Percentiles rank a stretch among this genome's conserved stretches.
Evolutionary conservation across 2,113 vertebrate species (phyloP).

Genomic region (Polypterus bichir): DNA sequence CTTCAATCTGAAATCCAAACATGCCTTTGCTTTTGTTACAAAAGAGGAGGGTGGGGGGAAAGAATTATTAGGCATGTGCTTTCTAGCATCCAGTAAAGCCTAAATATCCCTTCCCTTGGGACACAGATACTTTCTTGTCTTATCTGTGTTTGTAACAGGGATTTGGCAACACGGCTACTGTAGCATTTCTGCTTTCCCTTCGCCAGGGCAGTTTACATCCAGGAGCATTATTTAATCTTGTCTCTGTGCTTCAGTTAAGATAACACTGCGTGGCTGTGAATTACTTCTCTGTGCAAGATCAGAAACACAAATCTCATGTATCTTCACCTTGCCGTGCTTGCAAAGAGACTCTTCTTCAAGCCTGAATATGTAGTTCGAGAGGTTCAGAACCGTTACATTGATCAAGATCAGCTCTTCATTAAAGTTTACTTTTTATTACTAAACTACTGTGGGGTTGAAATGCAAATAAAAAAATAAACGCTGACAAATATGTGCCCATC

Average conservation of each 20-base stretch:
- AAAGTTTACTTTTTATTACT: not conserved
- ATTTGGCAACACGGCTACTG: slow-evolving; percentile 40
- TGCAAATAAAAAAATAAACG: too few relatives aligned
- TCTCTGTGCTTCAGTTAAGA: slow-evolving; percentile 35
- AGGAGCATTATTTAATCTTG: slow-evolving; percentile 43
- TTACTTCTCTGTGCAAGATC: slow-evolving; percentile 20
- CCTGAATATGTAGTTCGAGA: slow-evolving; percentile 1
- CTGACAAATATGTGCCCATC: too few relatives aligned
- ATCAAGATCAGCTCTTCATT: not conserved
- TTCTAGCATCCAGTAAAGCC: slow-evolving; percentile 27
- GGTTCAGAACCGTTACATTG: not conserved
- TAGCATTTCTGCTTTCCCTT: slow-evolving; percentile 20
- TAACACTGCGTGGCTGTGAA: slow-evolving; percentile 28
- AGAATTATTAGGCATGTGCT: slow-evolving; percentile 48
- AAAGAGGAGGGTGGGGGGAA: slow-evolving; percentile 23
- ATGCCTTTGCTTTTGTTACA: slow-evolving; percentile 28
- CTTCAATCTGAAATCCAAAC: slow-evolving; percentile 32
- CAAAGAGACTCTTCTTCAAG: slow-evolving; percentile 1
- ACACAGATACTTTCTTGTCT: slow-evolving; percentile 45
- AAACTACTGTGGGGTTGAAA: not conserved
- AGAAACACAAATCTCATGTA: slow-evolving; percentile 5
- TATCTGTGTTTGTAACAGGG: slow-evolving; percentile 49
- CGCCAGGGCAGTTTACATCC: slow-evolving; percentile 28
- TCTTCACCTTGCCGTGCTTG: slow-evolving; percentile 1
- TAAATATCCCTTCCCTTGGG: slow-evolving; percentile 33